phyloP scores from a whole-genome alignment of 2,797 vertebrate species.

The Esox masquinongy region DNA sequence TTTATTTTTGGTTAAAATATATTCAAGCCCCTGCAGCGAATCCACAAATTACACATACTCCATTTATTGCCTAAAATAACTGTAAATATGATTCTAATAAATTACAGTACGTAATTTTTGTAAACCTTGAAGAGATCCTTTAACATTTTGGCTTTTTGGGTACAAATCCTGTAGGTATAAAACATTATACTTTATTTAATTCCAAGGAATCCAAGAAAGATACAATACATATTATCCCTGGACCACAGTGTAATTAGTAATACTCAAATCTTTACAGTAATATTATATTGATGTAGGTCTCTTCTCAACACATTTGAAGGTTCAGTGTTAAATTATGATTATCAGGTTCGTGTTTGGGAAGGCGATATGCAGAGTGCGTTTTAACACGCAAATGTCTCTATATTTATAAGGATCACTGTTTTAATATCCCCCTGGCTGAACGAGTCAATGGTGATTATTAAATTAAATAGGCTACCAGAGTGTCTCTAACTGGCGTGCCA shows the following conservation, averaged over 20 bases:
- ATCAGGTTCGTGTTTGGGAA: constrained; percentile 51
- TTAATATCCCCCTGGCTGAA: constrained; percentile 71
- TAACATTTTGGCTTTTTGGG: background rate
- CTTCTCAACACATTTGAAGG: constrained; percentile 27
- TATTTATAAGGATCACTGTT: constrained; percentile 62
- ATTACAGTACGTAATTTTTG: background rate
- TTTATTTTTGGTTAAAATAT: constrained; percentile 10
- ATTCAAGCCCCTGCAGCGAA: background rate
- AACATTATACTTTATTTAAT: background rate
- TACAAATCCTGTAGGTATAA: background rate
- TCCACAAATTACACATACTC: background rate
- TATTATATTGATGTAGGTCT: background rate
- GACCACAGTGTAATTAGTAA: background rate
- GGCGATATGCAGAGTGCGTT: constrained; percentile 56
- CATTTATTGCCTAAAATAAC: background rate
- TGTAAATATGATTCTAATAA: background rate
- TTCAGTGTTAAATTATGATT: constrained; percentile 40
- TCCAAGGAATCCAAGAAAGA: background rate
- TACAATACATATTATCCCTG: background rate
- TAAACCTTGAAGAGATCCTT: background rate
- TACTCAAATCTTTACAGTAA: background rate
- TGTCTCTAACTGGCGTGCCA: constrained; percentile 16
- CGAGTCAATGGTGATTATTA: constrained; percentile 75
- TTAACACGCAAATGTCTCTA: constrained; percentile 71
- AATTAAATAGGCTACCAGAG: constrained; percentile 54